Evolutionary conservation across 2,797 vertebrate species (phyloP).

Genomic region (Dicrostonyx torquatus): DNA sequence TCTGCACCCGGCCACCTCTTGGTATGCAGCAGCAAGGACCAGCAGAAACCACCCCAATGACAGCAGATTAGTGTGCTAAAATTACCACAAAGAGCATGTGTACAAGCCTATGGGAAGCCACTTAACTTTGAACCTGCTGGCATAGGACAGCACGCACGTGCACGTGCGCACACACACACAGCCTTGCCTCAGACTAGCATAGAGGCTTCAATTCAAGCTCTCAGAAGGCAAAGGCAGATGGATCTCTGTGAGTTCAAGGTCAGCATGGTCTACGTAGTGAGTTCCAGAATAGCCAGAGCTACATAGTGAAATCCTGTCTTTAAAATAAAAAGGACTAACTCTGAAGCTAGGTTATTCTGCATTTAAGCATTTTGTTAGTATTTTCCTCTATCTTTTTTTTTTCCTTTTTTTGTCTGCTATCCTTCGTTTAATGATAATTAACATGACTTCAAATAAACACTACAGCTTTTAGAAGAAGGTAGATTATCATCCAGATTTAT

Average conservation of each 20-base stretch:
- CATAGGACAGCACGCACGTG: background rate
- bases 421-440: background rate
- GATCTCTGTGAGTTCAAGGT: background rate
- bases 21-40: constrained; percentile 59
- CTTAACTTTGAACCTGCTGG: constrained; percentile 49
- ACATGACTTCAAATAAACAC: background rate
- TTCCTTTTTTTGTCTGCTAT: background rate
- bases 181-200: background rate
- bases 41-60: constrained; percentile 59
- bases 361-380: background rate
- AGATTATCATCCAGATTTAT: background rate
- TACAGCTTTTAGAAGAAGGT: background rate
- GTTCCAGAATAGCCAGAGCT: background rate
- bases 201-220: background rate
- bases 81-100: constrained; percentile 64
- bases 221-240: background rate
- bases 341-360: background rate
- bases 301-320: background rate
- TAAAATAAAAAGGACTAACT: background rate
- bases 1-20: constrained; percentile 69
- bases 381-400: background rate
- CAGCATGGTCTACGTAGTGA: background rate
- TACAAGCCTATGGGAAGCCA: constrained; percentile 56
- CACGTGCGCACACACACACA: background rate
- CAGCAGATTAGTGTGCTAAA: constrained; percentile 65